Evolutionary conservation across 2,888 invertebrate species (phyloP).

Genomic region (Harmothoe impar): DNA sequence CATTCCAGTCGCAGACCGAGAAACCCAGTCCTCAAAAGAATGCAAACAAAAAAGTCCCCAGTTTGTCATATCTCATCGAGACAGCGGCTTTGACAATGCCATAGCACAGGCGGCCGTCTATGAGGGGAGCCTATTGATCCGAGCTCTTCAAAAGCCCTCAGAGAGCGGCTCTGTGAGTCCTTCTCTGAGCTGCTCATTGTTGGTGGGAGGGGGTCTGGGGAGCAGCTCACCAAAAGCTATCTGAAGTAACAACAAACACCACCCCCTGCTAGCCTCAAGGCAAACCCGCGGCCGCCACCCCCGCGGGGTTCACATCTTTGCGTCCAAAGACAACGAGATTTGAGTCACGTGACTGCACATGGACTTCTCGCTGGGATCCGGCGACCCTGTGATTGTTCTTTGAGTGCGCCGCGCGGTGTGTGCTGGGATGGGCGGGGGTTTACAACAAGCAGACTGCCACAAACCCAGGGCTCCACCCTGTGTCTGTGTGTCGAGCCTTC

Average conservation of each 20-base stretch:
- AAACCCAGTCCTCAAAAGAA: constrained; percentile 43
- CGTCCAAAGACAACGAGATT: constrained; percentile 51
- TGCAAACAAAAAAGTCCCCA: constrained; percentile 43
- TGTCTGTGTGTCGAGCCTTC: too few relatives aligned
- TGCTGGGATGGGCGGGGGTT: neutral
- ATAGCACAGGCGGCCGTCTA: constrained; percentile 46
- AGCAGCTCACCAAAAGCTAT: constrained; percentile 56
- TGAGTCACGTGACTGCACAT: constrained; percentile 57
- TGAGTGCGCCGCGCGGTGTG: neutral
- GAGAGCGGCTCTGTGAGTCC: constrained; percentile 24
- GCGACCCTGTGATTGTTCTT: constrained; percentile 56
- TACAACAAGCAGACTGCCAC: neutral
- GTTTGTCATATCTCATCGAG: constrained; percentile 59
- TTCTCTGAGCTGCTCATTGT: constrained; percentile 50
- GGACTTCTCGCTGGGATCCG: constrained; percentile 53
- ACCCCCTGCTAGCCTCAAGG: neutral
- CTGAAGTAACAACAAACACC: constrained; percentile 60
- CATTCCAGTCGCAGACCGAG: constrained; percentile 44
- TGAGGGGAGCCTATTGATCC: constrained; percentile 35
- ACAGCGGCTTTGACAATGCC: constrained; percentile 54
- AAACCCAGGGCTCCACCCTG: too few relatives aligned
- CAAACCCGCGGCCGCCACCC: neutral
- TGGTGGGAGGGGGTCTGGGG: constrained; percentile 17
- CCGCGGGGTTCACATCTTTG: constrained; percentile 58
- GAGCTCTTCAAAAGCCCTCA: constrained; percentile 48